Evolutionary conservation across 2,797 vertebrate genomes (phyloP).

Genomic region (Paedocypris micromegethes): DNA sequence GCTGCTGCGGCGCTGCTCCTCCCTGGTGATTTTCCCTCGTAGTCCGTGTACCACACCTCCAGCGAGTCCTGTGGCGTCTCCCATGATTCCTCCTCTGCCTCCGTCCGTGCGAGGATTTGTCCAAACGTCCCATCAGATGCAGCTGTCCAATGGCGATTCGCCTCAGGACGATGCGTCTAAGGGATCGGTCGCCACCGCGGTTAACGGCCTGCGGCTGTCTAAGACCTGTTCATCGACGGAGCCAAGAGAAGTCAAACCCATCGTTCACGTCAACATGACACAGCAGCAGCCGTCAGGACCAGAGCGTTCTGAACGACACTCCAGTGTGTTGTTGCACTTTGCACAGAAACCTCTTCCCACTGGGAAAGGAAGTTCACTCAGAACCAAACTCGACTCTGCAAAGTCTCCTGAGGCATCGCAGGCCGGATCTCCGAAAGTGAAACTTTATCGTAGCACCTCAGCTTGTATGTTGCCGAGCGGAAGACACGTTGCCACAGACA

Average conservation of each 20-base stretch:
- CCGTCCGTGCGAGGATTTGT: slow-evolving; percentile 56
- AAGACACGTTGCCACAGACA: slow-evolving; percentile 41
- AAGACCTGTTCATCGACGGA: slow-evolving; percentile 66
- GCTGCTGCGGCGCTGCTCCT: slow-evolving; percentile 82
- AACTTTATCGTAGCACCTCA: slow-evolving; percentile 74
- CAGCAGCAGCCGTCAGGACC: slow-evolving; percentile 51
- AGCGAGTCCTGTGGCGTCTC: slow-evolving; percentile 63
- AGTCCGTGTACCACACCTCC: slow-evolving; percentile 86
- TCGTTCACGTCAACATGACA: slow-evolving; percentile 71
- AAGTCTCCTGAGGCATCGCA: slow-evolving; percentile 51
- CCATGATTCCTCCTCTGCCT: slow-evolving; percentile 54
- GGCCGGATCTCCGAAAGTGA: slow-evolving; percentile 57
- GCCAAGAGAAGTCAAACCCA: slow-evolving; percentile 71
- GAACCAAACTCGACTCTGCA: slow-evolving; percentile 47
- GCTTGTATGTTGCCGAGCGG: slow-evolving; percentile 68
- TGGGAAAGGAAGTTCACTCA: slow-evolving; percentile 55
- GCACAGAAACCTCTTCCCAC: slow-evolving; percentile 64
- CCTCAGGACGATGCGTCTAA: slow-evolving; percentile 62
- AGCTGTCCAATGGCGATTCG: slow-evolving; percentile 67
- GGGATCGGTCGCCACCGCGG: slow-evolving; percentile 72
- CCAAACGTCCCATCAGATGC: slow-evolving; percentile 72
- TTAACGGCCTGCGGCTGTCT: slow-evolving; percentile 74
- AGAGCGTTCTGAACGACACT: slow-evolving; percentile 68
- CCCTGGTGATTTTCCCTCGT: slow-evolving; percentile 88
- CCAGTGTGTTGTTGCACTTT: slow-evolving; percentile 74